Evolutionary conservation across 30 jellyfish, hydroid and myxozoan genomes (phyloP), one percentile per base, ranked within the genome.

Genomic region (Chironex yamaguchii): DNA sequence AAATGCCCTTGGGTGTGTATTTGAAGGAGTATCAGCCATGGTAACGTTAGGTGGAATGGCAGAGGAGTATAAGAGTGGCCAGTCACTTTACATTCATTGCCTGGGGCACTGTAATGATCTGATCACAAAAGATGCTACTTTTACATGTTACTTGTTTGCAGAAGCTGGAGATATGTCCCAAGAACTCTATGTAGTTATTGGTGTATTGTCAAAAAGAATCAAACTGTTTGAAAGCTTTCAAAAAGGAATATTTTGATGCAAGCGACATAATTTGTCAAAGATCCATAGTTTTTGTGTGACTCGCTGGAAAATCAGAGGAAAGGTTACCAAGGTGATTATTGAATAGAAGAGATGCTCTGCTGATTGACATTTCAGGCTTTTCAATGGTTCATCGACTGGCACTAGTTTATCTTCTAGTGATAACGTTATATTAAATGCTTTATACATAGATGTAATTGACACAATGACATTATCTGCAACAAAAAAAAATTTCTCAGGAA

Each of bases 61-160:
- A 62, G 30, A 62, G 30, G 76, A 2, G 34, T 67, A 67, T 67
- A 30, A 58, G 35, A 36, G 35, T 67, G 81, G 67, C 62, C 81
- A 67, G 35, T 67, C 67, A 67, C 53, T 65, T 3, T 65, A 65
- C 26, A 65, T 65, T 65, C 79, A 65, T 4, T 65, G 79, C 3
- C 64, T 65, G 31, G 81, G 63, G 32, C 81, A 67, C 81, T 67
- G 81, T 63, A 67, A 67, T 67, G 81, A 67, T 20, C 54, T 67
- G 81, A 67, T 67, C 35, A 67, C 21, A 58, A 30, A 32, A 67
- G 81, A 67, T 67, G 81, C 2, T 31, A 67, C 35, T 32, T 58
- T 27, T 63, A 26, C 32, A 2, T 27, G 71, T 63, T 67, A 58
- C 54, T 63, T 67, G 81, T 36, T 67, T 67, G 67, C 11, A n/a